phyloP scores from a whole-genome alignment of 2,888 invertebrate genomes.

The Andrena camellia region DNA sequence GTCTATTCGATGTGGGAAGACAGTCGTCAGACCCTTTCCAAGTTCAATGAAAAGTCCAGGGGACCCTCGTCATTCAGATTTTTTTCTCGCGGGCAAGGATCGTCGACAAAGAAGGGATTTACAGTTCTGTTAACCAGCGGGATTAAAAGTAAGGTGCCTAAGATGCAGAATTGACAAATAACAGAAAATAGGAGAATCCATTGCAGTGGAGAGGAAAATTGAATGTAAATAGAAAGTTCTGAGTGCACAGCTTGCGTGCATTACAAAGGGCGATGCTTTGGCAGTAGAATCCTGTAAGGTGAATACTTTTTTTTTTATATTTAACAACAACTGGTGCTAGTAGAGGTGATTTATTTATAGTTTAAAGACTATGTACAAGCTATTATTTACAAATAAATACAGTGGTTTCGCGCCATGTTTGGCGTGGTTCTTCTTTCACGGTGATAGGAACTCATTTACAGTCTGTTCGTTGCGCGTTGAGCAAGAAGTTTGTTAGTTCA shows the following conservation, averaged over 20 bases:
- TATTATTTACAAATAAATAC: slow-evolving; percentile 83
- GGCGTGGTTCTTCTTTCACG: slow-evolving; percentile 66
- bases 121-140: slow-evolving; percentile 7
- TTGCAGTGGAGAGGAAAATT: background rate
- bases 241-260: too few relatives aligned
- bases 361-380: slow-evolving; percentile 71
- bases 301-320: background rate
- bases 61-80: slow-evolving; percentile 27
- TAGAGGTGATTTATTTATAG: slow-evolving; percentile 51
- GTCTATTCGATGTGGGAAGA: slow-evolving; percentile 45
- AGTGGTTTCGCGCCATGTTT: slow-evolving; percentile 65
- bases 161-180: background rate
- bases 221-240: background rate
- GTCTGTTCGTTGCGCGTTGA: slow-evolving; percentile 83
- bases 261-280: background rate
- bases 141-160: slow-evolving; percentile 61
- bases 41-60: slow-evolving; percentile 41
- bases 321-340: background rate
- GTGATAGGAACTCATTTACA: slow-evolving; percentile 84
- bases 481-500: slow-evolving; percentile 65
- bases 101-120: slow-evolving; percentile 28
- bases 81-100: slow-evolving; percentile 28
- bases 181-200: background rate
- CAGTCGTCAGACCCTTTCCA: slow-evolving; percentile 28
- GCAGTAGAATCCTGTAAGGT: background rate